Conservation (phyloP, 37 sponge, comb jelly and placozoan species). For the Axinella damicornis region DNA sequence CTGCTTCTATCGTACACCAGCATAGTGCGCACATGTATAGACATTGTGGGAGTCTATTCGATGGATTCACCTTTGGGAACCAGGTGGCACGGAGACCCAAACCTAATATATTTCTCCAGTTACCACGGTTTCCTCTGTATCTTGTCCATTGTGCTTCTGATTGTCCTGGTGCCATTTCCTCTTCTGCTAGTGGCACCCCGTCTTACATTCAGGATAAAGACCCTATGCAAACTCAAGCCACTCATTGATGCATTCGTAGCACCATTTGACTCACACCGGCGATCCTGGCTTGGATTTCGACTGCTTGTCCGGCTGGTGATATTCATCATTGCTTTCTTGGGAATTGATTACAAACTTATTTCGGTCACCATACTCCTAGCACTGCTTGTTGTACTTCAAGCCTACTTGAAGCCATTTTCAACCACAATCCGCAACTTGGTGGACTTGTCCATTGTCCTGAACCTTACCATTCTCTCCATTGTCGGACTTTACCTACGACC, state of each 20-base stretch:
- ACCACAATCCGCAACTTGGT: neutral
- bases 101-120: constrained; percentile 12
- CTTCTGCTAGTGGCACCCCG: constrained; percentile 6
- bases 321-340: neutral
- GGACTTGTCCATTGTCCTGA: neutral
- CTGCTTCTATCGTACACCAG: constrained; percentile 39
- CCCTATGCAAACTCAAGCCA: constrained; percentile 21
- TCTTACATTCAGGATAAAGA: neutral
- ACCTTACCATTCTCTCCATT: neutral
- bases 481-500: neutral
- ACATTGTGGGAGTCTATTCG: neutral
- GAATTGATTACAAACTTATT: neutral
- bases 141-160: neutral
- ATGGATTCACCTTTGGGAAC: neutral
- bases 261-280: neutral
- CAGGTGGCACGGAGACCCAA: constrained; percentile 27
- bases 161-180: constrained; percentile 27
- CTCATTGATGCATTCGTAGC: constrained; percentile 36
- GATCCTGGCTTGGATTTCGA: constrained; percentile 26
- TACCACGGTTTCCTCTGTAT: constrained; percentile 21
- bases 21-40: constrained; percentile 8
- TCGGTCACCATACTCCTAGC: neutral
- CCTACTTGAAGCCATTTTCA: constrained; percentile 6
- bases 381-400: neutral
- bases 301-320: constrained; percentile 9